phyloP scores from a whole-genome alignment of 2,113 vertebrate species.

The Macrotis lagotis region DNA sequence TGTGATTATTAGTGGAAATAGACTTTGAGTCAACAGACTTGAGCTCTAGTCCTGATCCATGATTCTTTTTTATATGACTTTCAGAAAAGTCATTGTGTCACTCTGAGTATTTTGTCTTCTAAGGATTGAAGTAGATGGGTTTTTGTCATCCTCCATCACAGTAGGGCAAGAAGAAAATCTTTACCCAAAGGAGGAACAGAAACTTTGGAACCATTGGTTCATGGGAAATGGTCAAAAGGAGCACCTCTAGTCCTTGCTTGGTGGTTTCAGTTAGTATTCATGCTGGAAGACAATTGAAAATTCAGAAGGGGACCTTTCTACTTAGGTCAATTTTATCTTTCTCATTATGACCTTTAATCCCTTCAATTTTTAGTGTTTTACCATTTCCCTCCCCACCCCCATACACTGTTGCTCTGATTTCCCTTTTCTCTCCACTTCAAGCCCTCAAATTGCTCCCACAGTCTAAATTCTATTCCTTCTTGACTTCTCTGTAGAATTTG shows the following conservation, averaged over 20 bases:
- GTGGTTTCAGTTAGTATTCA: neutral
- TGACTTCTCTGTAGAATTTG: neutral
- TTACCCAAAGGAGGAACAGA: neutral
- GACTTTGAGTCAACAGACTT: neutral
- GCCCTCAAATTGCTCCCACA: neutral
- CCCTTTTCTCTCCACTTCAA: neutral
- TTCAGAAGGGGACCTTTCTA: neutral
- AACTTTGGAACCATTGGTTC: neutral
- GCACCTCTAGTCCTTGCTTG: neutral
- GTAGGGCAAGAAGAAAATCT: neutral
- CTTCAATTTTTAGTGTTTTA: neutral
- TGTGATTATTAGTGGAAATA: neutral
- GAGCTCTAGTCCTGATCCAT: neutral
- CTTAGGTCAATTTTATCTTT: neutral
- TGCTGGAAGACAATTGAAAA: neutral
- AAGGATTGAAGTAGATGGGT: neutral
- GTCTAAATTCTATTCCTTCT: neutral
- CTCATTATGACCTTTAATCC: neutral
- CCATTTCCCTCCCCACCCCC: neutral
- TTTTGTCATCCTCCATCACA: neutral
- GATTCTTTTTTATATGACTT: neutral
- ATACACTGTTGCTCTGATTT: neutral
- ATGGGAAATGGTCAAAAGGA: neutral
- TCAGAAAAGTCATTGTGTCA: neutral
- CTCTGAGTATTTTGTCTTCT: neutral